Conservation (phyloP, 2,888 invertebrate genomes). For the Dolichopus griseipennis region DNA sequence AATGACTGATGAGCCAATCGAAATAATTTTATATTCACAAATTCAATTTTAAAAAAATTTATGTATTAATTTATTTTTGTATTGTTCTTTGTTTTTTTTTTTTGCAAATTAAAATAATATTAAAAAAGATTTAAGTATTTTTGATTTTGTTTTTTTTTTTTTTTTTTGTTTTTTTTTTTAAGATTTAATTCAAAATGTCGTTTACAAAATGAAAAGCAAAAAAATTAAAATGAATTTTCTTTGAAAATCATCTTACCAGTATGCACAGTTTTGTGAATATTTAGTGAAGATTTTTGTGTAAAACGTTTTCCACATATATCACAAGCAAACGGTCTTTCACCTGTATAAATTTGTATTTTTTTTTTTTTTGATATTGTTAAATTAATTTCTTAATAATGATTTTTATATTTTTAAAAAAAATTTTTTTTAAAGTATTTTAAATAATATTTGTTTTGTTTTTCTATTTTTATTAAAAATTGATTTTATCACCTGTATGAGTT, state of each 20-base stretch:
- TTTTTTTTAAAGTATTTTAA: background rate
- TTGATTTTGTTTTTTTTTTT: background rate
- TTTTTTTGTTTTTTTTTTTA: background rate
- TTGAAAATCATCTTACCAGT: slow-evolving; percentile 24
- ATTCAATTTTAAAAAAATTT: too few species aligned
- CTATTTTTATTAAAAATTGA: background rate
- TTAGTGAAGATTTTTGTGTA: slow-evolving; percentile 73
- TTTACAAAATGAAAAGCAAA: slow-evolving; percentile 3
- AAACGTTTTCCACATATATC: slow-evolving; percentile 70
- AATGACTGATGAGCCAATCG: too few species aligned
- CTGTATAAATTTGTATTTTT: background rate
- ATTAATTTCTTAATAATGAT: background rate
- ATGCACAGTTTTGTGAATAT: slow-evolving; percentile 48
- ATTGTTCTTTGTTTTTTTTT: too few species aligned
- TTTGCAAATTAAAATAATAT: too few species aligned
- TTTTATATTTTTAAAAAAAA: background rate
- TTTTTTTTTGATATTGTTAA: background rate
- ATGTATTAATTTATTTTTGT: too few species aligned
- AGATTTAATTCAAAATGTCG: background rate
- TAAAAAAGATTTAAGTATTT: background rate
- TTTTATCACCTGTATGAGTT: slow-evolving; percentile 44
- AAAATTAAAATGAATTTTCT: slow-evolving; percentile 12
- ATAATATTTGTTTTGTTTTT: slow-evolving; percentile 14
- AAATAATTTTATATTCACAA: too few species aligned
- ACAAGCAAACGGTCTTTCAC: slow-evolving; percentile 53